These are phyloP conservation scores for Okamejei kenojei DNA, from an alignment of 2,797 vertebrate species.

Conservation along the genomic window DNA sequence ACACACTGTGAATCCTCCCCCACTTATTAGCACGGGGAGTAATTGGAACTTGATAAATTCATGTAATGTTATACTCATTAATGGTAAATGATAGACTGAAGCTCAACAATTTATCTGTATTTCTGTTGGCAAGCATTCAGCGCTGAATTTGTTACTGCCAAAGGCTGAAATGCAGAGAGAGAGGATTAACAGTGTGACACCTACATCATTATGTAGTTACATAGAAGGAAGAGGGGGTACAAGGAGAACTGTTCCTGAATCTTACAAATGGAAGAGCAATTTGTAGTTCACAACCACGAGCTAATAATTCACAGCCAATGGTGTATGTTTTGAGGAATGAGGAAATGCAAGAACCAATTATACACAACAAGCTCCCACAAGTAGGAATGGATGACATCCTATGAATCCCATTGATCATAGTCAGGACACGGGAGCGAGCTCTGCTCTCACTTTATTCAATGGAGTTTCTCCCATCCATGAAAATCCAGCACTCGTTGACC, in stretches of 20 bases:
- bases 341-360: not conserved
- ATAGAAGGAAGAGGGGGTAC: not conserved
- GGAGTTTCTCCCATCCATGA: not conserved
- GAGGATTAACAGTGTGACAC: not conserved
- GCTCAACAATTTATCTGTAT: not conserved
- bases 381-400: not conserved
- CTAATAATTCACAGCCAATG: not conserved
- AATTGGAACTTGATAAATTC: not conserved
- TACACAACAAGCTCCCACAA: not conserved
- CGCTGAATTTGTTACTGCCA: not conserved
- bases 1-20: too few species aligned
- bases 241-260: not conserved
- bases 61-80: not conserved
- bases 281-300: not conserved
- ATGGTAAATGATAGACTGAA: not conserved
- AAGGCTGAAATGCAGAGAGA: not conserved
- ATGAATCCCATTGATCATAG: not conserved
- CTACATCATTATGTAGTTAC: not conserved
- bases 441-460: not conserved
- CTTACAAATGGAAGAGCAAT: not conserved
- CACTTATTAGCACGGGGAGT: not conserved
- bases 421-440: not conserved
- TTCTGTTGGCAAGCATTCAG: not conserved
- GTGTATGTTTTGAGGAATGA: not conserved
- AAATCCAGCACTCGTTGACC: too few species aligned